Evolutionary conservation across 2,888 invertebrate species (phyloP).

Genomic region (Aleiodes alternator): DNA sequence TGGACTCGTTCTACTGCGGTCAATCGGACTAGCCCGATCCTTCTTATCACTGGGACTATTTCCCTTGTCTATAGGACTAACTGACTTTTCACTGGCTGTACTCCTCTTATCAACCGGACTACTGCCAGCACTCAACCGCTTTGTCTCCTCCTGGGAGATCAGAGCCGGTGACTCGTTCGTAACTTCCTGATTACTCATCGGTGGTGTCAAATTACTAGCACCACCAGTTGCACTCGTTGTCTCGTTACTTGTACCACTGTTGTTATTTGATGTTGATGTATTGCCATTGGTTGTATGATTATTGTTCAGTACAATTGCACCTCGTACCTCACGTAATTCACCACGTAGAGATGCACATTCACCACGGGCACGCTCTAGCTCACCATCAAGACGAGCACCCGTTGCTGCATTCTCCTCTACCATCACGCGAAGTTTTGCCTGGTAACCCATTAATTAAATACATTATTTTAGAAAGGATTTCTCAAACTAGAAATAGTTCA

Average conservation of each 20-base stretch:
- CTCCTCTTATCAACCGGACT: constrained; percentile 73
- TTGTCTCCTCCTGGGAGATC: constrained; percentile 59
- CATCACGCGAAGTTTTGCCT: constrained; percentile 91
- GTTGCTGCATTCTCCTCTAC: constrained; percentile 87
- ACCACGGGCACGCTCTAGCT: constrained; percentile 81
- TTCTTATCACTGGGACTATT: constrained; percentile 70
- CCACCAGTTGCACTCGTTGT: constrained; percentile 58
- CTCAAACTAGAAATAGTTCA: no score
- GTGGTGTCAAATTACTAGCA: constrained; percentile 51
- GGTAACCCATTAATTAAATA: constrained; percentile 56
- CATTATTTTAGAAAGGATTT: neutral
- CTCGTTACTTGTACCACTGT: constrained; percentile 58
- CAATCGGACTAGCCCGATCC: constrained; percentile 64
- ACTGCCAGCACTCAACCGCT: constrained; percentile 69
- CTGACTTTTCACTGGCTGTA: constrained; percentile 73
- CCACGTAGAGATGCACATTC: constrained; percentile 79
- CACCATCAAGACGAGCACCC: constrained; percentile 77
- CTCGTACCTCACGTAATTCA: constrained; percentile 78
- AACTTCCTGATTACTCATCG: constrained; percentile 65
- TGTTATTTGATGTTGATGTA: constrained; percentile 72
- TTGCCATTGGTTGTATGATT: constrained; percentile 61
- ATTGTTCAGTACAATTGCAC: constrained; percentile 69
- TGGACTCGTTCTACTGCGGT: constrained; percentile 62
- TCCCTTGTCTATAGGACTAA: constrained; percentile 76
- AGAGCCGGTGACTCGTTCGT: constrained; percentile 59